Evolutionary conservation across 2,797 vertebrate species (phyloP).

Genomic region (Geotrypetes seraphini): DNA sequence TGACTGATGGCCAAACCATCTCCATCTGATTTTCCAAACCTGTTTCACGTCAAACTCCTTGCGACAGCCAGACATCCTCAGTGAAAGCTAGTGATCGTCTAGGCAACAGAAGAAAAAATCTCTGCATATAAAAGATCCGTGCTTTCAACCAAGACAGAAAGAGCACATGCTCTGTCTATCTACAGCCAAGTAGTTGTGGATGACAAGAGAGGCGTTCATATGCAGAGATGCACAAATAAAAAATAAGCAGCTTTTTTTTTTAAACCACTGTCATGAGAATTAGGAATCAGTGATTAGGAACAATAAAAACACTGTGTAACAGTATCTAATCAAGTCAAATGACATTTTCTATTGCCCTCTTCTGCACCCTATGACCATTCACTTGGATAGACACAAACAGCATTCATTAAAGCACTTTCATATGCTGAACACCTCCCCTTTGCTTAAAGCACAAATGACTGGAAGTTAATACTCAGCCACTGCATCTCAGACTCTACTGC

Average conservation of each 20-base stretch:
- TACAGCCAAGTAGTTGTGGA: conserved; percentile 39
- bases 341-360: conserved; percentile 38
- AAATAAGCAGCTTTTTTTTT: conserved; percentile 22
- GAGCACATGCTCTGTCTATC: conserved; percentile 53
- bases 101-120: conserved; percentile 72
- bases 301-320: conserved; percentile 23
- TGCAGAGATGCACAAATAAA: conserved; percentile 4
- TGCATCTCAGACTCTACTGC: conserved; percentile 28
- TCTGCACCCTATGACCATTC: conserved; percentile 33
- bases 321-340: no score
- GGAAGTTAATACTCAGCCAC: conserved; percentile 39
- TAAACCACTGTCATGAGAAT: conserved; percentile 28
- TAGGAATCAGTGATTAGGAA: conserved; percentile 39
- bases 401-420: conserved; percentile 56
- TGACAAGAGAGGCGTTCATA: conserved; percentile 32
- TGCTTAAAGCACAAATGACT: conserved; percentile 50
- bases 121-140: conserved; percentile 56
- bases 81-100: conserved; percentile 67
- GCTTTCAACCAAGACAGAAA: conserved; percentile 57
- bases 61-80: conserved; percentile 88
- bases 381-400: conserved; percentile 46
- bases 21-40: conserved; percentile 95
- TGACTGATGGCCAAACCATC: conserved; percentile 89
- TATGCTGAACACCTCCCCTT: conserved; percentile 48
- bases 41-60: conserved; percentile 98